Base-by-base conservation (phyloP, 2,113 vertebrate genomes). In the Phasianus colchicus region DNA sequence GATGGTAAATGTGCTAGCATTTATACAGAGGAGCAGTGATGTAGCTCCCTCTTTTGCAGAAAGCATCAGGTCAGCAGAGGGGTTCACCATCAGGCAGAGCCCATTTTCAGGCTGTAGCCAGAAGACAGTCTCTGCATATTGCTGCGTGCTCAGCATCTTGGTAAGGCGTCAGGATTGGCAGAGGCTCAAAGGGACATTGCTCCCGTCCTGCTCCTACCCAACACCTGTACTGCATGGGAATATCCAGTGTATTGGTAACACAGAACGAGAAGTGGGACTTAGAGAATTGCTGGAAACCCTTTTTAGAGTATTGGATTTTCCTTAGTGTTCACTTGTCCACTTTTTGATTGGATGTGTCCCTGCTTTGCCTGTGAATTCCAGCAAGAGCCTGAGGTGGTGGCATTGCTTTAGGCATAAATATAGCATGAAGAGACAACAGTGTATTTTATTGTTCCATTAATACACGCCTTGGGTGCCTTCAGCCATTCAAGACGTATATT, bases 381-480 rank as follows among this genome's bases (percentile, higher is more conserved):
- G 77, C 38, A 92, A 87, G 94, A 91, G 82, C 95, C 90, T 84
- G 91, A 83, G 92, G 83, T 92, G 76, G 94, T 96, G 91, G 88
- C 92, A 88, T 95, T 17, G 80, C 93, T 95, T 54, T 78, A 94
- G 95, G 96, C 94, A 97, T 97, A 97, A 97, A 97, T 97, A 96
- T 19, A 86, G 95, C 93, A 94, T 61, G 85, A 96, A 97, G 96
- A 97, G 95, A 97, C 95, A 97, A 97, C 94, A 95, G 88, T 95
- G 88, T 97, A 93, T 97, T 97, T 97, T 97, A 97, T 96, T 96
- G 95, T 96, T 96, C 96, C 84, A 97, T 97, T 97, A 97, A 97
- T 95, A 96, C 86, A 96, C 15, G 85, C 95, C 96, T 95, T 92
- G 96, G 96, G 97, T 97, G 95, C 92, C 94, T 95, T 96, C 96